These are phyloP conservation scores for Brachionus angularis DNA, from an alignment of 1,140 invertebrate genomes.

Conservation along the genomic window DNA sequence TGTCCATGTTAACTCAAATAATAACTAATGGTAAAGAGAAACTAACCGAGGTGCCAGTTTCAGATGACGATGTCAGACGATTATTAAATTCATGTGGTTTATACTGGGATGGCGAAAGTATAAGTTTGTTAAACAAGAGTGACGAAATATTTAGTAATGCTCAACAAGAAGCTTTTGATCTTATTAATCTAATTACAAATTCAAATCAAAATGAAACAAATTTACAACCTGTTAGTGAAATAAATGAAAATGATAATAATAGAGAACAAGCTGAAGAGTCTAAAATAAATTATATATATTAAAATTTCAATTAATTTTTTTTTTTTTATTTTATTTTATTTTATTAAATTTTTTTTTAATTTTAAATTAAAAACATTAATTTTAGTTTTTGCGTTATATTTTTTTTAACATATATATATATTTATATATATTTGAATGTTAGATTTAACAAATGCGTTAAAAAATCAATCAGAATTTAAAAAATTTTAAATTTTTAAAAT, in stretches of 20 bases:
- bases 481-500: no score
- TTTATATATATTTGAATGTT: no score
- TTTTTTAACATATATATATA: no score
- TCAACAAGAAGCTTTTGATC: constrained; percentile 43
- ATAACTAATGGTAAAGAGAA: constrained; percentile 5
- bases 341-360: no score
- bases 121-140: constrained; percentile 13
- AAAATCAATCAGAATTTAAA: no score
- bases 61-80: constrained; percentile 28
- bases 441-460: no score
- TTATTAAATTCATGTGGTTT: constrained; percentile 43
- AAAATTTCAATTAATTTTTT: no score
- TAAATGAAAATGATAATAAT: neutral
- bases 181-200: constrained; percentile 6
- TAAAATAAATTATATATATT: no score
- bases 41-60: constrained; percentile 12
- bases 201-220: no score
- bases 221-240: neutral
- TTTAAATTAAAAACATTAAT: no score
- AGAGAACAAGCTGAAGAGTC: constrained; percentile 26
- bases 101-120: constrained; percentile 43
- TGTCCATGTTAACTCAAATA: constrained; percentile 13
- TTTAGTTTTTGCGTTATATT: no score
- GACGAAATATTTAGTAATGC: constrained; percentile 27
- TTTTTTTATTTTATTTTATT: no score